Evolutionary conservation across 2,888 invertebrate genomes (phyloP).

Genomic region (Ametastegia equiseti): DNA sequence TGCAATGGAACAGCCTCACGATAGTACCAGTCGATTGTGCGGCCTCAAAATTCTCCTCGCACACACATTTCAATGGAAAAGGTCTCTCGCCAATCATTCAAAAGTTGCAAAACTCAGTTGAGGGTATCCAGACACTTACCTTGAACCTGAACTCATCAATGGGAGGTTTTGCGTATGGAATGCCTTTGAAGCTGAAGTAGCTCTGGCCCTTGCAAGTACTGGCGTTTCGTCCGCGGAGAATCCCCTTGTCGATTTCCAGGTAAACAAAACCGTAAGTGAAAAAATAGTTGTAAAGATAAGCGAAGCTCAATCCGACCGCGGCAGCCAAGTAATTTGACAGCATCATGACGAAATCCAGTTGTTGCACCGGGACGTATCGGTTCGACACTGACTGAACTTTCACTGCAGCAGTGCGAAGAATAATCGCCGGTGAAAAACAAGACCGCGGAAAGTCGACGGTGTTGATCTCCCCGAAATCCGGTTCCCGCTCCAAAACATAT

Average conservation of each 20-base stretch:
- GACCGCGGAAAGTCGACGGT: too few species aligned
- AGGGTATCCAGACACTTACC: not conserved
- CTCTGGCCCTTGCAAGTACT: not conserved
- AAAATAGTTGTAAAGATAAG: not conserved
- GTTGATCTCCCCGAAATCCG: too few species aligned
- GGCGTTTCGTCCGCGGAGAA: not conserved
- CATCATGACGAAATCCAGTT: not conserved
- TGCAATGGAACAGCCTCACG: too few species aligned
- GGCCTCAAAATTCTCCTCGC: too few species aligned
- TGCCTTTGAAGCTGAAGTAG: slow-evolving; percentile 22
- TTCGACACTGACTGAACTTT: not conserved
- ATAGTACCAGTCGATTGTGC: too few species aligned
- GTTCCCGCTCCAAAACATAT: too few species aligned
- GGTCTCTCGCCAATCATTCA: too few species aligned
- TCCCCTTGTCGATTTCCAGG: slow-evolving; percentile 22
- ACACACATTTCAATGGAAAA: too few species aligned
- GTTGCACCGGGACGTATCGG: not conserved
- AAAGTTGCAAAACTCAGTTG: too few species aligned
- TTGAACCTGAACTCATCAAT: slow-evolving; percentile 9
- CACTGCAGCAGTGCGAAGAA: not conserved
- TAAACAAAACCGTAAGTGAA: not conserved
- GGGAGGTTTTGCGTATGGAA: slow-evolving; percentile 18
- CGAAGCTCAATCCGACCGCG: not conserved
- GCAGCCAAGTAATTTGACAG: not conserved
- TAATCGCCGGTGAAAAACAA: too few species aligned